Evolutionary conservation across 64 coral and sea anemone species (phyloP), one percentile per base, ranked within the genome.

Genomic region (Porites lutea): DNA sequence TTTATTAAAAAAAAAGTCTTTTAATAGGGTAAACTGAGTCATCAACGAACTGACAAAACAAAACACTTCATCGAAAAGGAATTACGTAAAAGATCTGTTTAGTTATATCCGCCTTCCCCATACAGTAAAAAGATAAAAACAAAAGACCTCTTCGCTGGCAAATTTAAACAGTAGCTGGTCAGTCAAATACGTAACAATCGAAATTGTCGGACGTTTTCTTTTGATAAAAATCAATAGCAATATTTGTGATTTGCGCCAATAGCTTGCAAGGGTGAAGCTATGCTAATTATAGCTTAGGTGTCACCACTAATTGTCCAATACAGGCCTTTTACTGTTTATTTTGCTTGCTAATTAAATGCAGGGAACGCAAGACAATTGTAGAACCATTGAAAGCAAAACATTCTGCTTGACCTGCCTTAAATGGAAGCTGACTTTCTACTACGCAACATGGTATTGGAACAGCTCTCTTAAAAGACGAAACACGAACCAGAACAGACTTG

Each of bases 341-440:
- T 73, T 16, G 46, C 73, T 51, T 18, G 47, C 5, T 76, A 76
- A 76, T 76, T 76, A 76, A 48, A 76, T 76, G 73, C 73, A 13
- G 48, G 19, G 3, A 9, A 57, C 54, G 54, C 12, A 57, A 57
- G 54, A 57, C 54, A 9, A 57, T 76, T 14, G 2, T 19, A 46
- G 47, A 5, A 15, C 8, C 3, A 51, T 51, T 76, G 47, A 76
- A 13, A 16, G 47, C 13, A 76, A 11, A 76, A 76, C 4, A 19
- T 19, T 76, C 1, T 12, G 15, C 6, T 13, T 51, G 73, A 0
- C 48, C 43, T 9, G 5, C 7, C 13, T 49, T 15, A 52, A 48
- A 51, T 51, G 0, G 0, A 75, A 75, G 73, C 9, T 71, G 22
- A 22, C 15, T 22, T 71, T 71, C 8, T 7, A 18, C 63, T 15